A percentile compares a stretch with the other conserved stretches of the same genome.
phyloP scores from a whole-genome alignment of 2,888 invertebrate genomes.

The Phrixothrix hirtus region DNA sequence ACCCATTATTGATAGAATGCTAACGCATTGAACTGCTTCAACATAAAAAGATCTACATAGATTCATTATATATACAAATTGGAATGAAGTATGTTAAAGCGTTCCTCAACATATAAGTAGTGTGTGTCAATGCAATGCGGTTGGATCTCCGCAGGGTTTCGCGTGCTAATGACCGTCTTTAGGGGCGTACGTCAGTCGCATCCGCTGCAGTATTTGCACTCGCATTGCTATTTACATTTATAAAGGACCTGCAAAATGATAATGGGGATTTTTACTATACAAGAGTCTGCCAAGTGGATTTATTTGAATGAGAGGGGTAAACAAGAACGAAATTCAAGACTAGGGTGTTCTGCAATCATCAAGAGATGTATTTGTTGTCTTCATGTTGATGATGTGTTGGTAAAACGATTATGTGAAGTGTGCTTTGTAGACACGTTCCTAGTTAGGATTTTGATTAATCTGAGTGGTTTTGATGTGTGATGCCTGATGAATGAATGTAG shows the following conservation, averaged over 20 bases:
- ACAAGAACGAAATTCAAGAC: conserved; percentile 37
- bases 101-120: conserved; percentile 2
- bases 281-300: conserved; percentile 52
- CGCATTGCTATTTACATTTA: conserved; percentile 47
- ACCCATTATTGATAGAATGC: too few species aligned
- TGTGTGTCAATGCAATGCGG: conserved; percentile 35
- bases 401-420: conserved; percentile 41
- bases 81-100: conserved; percentile 1
- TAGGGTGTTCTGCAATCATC: conserved; percentile 45
- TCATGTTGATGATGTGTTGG: conserved; percentile 49
- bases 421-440: conserved; percentile 35
- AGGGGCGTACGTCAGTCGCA: conserved; percentile 38
- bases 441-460: conserved; percentile 41
- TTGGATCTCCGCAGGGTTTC: conserved; percentile 34
- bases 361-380: conserved; percentile 51
- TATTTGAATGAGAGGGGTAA: conserved; percentile 47
- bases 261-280: conserved; percentile 51
- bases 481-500: conserved; percentile 29
- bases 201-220: conserved; percentile 46
- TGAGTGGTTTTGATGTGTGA: conserved; percentile 39
- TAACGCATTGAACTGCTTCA: too few species aligned
- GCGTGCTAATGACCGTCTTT: conserved; percentile 42
- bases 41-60: neutral
- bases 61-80: neutral
- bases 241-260: conserved; percentile 45